Percentiles rank a stretch among this genome's conserved stretches.
phyloP scores from a whole-genome alignment of 2,888 invertebrate genomes.

The Amitus sp. region DNA sequence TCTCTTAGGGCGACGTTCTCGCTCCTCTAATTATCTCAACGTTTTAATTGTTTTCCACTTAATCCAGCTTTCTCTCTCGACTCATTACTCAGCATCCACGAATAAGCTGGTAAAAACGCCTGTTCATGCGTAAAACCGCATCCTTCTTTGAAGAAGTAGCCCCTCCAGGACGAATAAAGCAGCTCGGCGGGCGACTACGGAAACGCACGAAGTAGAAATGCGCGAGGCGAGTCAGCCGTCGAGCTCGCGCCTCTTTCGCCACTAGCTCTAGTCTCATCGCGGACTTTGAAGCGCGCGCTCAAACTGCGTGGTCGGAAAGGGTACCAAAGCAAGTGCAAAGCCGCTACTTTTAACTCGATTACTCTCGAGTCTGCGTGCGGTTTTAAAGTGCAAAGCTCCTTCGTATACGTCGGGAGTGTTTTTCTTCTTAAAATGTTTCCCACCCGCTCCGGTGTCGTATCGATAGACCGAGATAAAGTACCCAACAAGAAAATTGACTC shows the following conservation, averaged over 20 bases:
- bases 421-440: no score
- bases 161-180: slow-evolving; percentile 15
- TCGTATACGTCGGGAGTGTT: neutral
- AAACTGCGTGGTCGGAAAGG: slow-evolving; percentile 17
- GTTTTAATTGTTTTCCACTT: slow-evolving; percentile 35
- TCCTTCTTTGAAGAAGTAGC: slow-evolving; percentile 14
- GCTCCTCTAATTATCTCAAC: slow-evolving; percentile 14
- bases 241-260: slow-evolving; percentile 43
- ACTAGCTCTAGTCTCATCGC: slow-evolving; percentile 58
- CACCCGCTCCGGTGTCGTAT: no score
- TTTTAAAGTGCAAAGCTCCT: neutral
- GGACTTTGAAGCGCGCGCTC: slow-evolving; percentile 56
- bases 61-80: slow-evolving; percentile 19
- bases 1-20: neutral
- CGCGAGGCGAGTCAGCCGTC: slow-evolving; percentile 24
- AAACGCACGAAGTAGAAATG: slow-evolving; percentile 25
- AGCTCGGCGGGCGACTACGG: slow-evolving; percentile 11
- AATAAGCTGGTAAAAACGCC: slow-evolving; percentile 14
- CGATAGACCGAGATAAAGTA: no score
- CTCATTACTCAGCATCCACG: slow-evolving; percentile 36
- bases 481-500: no score
- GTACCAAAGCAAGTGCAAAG: neutral
- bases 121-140: slow-evolving; percentile 2
- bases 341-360: neutral
- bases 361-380: neutral